These are phyloP conservation scores for Crossocerus cetratus DNA, from an alignment of 2,888 invertebrate genomes.

Conservation along the genomic window DNA sequence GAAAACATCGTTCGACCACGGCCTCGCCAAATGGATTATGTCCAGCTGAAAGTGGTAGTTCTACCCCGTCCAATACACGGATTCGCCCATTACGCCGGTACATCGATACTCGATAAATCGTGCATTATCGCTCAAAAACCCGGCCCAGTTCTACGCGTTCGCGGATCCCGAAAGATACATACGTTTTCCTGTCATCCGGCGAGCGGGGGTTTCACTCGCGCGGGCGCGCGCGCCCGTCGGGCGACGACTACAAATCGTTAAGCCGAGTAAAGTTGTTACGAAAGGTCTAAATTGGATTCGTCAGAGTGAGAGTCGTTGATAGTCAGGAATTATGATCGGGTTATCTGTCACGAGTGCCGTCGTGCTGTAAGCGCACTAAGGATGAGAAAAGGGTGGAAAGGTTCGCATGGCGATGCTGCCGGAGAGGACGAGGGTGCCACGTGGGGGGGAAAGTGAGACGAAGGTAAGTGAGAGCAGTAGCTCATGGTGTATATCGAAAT, in stretches of 20 bases:
- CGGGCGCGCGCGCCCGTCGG: too few species aligned
- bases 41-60: neutral
- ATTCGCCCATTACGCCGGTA: neutral
- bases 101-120: neutral
- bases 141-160: too few species aligned
- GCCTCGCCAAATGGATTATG: conserved; percentile 4
- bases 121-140: neutral
- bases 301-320: conserved; percentile 12
- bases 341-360: conserved; percentile 57
- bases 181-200: neutral
- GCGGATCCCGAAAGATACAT: neutral
- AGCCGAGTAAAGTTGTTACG: too few species aligned
- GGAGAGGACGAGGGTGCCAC: conserved; percentile 44
- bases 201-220: too few species aligned
- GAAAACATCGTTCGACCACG: conserved; percentile 10
- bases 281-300: conserved; percentile 22
- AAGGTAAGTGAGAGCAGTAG: conserved; percentile 44
- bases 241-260: too few species aligned
- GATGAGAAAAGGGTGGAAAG: conserved; percentile 29
- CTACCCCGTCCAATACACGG: neutral
- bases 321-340: conserved; percentile 55
- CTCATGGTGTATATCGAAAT: conserved; percentile 61
- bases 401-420: conserved; percentile 44
- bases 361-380: conserved; percentile 34
- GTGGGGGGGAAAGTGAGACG: conserved; percentile 25